Conservation (phyloP, 2,113 vertebrate species). For the Excalfactoria chinensis region DNA sequence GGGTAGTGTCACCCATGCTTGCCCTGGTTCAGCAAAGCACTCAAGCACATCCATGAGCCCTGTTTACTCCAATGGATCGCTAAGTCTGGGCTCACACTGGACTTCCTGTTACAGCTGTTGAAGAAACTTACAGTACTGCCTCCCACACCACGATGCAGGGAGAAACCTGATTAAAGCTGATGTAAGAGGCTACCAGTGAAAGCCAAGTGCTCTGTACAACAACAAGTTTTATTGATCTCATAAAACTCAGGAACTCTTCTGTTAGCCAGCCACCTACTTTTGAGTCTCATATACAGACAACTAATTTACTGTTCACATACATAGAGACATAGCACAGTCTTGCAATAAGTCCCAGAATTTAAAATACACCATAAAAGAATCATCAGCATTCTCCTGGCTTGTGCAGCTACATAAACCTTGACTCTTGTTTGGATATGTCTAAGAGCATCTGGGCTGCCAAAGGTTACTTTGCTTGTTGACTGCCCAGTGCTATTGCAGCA, state of each 20-base stretch:
- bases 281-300: background rate
- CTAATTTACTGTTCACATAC: background rate
- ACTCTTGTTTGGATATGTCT: background rate
- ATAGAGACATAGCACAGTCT: background rate
- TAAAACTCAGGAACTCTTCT: slow-evolving; percentile 49
- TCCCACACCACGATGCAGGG: background rate
- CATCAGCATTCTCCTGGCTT: background rate
- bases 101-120: background rate
- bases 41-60: background rate
- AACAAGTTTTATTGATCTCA: slow-evolving; percentile 55
- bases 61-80: background rate
- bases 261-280: slow-evolving; percentile 32
- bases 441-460: background rate
- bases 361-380: background rate
- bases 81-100: background rate
- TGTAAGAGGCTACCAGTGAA: background rate
- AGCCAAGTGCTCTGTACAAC: slow-evolving; percentile 36
- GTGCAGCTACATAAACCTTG: background rate
- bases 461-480: background rate
- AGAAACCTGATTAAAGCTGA: slow-evolving; percentile 22
- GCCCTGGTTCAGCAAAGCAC: background rate
- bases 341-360: background rate
- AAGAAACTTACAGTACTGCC: background rate
- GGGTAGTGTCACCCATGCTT: background rate
- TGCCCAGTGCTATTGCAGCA: background rate